Evolutionary conservation across 2,797 vertebrate species (phyloP), one percentile per base, ranked within the genome.

Genomic region (Takifugu ocellatus): DNA sequence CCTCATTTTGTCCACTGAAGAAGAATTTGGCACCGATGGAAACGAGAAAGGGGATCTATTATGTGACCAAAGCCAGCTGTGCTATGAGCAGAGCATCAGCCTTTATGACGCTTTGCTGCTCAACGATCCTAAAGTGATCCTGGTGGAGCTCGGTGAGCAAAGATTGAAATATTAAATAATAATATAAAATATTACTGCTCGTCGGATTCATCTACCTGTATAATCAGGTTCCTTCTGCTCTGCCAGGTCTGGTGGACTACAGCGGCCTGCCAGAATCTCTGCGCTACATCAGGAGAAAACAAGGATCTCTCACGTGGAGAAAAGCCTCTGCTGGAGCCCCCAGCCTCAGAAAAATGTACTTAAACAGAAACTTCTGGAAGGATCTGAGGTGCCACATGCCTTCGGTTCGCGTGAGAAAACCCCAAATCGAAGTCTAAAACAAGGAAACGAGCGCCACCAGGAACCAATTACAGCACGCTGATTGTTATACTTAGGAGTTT

Each of bases 351-450:
- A 55, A 17, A 6, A 2, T 60, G 1, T 0, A 16, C 33, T 58
- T 61, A 21, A 88, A 89, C 52, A 88, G 88, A 59, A 90, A 63
- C 45, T 97, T 98, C 79, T 99, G 96, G 96, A 98, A 95, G 68
- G 85, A 87, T 0, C 73, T 99, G 33, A 86, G 90, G 53, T 97
- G 93, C 67, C 84, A 81, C 31, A 95, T 99, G 96, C 95, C 96
- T 1, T 52, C 78, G 0, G 69, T 66, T 9, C 81, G 83, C 2
- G 27, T 36, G 16, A 48, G 56, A 45, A 67, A 10, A 49, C 5
- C 0, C 5, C 70, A 44, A 6, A 61, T 50, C 21, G 1, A 10
- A 33, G 31, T 33, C 31, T 33, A 33, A 33, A 29, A 33, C 31
- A 33, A 6, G 29, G 6, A 6, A 6, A 6, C 9, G 29, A 33